Conservation (phyloP, 92 coral and sea anemone genomes). For the Galaxea fascicularis region DNA sequence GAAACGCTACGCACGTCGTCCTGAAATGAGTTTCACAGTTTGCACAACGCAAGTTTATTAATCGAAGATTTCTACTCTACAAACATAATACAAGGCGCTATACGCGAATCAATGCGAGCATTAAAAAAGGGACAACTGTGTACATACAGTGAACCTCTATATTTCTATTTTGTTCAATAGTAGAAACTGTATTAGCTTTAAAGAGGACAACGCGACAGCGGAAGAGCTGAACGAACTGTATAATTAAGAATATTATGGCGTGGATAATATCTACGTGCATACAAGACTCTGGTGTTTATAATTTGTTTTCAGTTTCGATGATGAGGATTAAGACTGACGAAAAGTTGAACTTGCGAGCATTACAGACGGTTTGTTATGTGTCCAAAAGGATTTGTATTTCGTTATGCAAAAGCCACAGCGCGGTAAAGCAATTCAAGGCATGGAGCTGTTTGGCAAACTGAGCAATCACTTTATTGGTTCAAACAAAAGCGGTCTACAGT, state of each 20-base stretch:
- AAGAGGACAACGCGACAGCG: background rate
- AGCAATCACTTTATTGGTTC: constrained; percentile 11
- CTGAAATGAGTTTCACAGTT: constrained; percentile 25
- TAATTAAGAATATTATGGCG: background rate
- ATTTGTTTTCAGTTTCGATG: background rate
- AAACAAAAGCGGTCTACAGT: background rate
- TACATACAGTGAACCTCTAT: constrained; percentile 21
- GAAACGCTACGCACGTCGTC: background rate
- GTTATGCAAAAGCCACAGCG: background rate
- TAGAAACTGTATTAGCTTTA: constrained; percentile 8
- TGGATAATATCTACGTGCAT: no score
- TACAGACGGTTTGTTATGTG: background rate
- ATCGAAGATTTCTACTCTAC: constrained; percentile 47
- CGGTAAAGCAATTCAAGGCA: background rate
- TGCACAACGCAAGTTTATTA: constrained; percentile 44
- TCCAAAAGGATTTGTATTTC: background rate
- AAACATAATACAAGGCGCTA: constrained; percentile 32
- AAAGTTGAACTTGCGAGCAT: background rate
- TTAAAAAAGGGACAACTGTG: constrained; percentile 49
- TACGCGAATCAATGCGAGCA: constrained; percentile 19
- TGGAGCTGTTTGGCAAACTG: constrained; percentile 21
- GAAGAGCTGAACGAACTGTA: background rate
- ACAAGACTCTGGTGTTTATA: background rate
- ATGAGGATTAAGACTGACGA: background rate
- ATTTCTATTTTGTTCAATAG: constrained; percentile 35